Evolutionary conservation across 2,888 invertebrate species (phyloP), one percentile per base, ranked within the genome.

Genomic region (Leptopilina drosophilae): DNA sequence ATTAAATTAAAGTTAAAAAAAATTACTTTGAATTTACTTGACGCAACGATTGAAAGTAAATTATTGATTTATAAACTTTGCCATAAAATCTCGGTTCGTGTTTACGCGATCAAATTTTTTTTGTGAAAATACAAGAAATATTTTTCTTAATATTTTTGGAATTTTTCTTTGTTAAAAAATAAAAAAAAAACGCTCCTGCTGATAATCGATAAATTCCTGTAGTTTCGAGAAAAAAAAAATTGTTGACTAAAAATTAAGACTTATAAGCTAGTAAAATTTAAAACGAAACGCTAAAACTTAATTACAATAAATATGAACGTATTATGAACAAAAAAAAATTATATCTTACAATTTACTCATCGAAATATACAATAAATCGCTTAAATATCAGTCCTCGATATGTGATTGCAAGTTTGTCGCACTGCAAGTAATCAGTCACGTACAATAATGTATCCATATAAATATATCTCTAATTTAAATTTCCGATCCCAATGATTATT

Each of bases 401-500:
- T 85, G 85, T 85, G 80, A 82, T 79, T 81, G 83, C 85, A 85
- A 83, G 84, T 82, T 49, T 80, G 81, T 83, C 83, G 81, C 83
- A 83, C 75, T 80, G 80, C 56, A 56, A 33, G 56, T 53, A 73
- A 33, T 73, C 73, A 73, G 73, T 73, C 73, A 26, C 73, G 53
- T 53, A 73, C 53, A 73, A 73, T 73, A 33, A 53, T 56, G 49
- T 73, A 73, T 73, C 56, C 33, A 20, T 49, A 49, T 49, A 49
- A 42, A 67, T 46, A 33, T 4, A 67, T 46, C 8, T 4, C 14
- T 73, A 53, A 26, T 53, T n/a, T 20, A 69, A 53, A 69, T 69
- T 69, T 9, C 69, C 53, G 53, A 69, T 69, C 69, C 69, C 12
- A 56, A 53, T 33, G 5, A 7, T 7, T 8, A 42, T 42, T 8